A percentile compares a stretch with the other conserved stretches of the same genome.
Evolutionary conservation across 2,797 vertebrate species (phyloP).

Genomic region (Pelodytes ibericus): DNA sequence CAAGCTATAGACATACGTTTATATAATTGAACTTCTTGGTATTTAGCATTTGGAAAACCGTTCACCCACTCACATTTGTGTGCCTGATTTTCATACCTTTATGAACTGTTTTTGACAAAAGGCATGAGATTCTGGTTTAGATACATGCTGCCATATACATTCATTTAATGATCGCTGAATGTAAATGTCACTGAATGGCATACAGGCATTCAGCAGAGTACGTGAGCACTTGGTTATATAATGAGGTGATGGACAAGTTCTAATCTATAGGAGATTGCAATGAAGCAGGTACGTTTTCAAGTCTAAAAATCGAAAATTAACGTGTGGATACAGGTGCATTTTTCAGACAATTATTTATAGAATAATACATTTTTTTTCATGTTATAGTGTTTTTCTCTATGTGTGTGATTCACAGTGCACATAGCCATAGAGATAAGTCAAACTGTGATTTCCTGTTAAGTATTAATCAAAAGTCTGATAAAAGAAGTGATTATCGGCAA

Average conservation of each 20-base stretch:
- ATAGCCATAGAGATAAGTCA: no score
- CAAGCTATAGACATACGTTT: neutral
- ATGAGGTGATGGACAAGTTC: neutral
- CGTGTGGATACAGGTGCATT: neutral
- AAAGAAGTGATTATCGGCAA: no score
- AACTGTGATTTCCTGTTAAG: no score
- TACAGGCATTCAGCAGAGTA: constrained; percentile 2
- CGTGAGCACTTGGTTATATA: neutral
- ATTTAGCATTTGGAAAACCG: constrained; percentile 30
- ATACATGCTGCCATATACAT: constrained; percentile 36
- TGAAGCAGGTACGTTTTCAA: neutral
- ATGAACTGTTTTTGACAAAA: constrained; percentile 1
- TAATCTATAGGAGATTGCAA: constrained; percentile 14
- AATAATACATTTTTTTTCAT: no score
- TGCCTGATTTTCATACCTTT: neutral
- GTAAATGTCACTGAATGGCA: constrained; percentile 48
- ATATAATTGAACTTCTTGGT: constrained; percentile 4
- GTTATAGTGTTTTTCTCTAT: no score
- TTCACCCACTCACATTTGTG: constrained; percentile 1
- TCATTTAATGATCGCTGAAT: constrained; percentile 37
- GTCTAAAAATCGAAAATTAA: neutral
- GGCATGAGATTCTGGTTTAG: constrained; percentile 33
- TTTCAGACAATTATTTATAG: no score
- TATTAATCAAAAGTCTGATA: no score
- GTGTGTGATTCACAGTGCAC: no score